These are phyloP conservation scores for Pao palembangensis DNA, from an alignment of 2,113 vertebrate genomes.

Conservation along the genomic window DNA sequence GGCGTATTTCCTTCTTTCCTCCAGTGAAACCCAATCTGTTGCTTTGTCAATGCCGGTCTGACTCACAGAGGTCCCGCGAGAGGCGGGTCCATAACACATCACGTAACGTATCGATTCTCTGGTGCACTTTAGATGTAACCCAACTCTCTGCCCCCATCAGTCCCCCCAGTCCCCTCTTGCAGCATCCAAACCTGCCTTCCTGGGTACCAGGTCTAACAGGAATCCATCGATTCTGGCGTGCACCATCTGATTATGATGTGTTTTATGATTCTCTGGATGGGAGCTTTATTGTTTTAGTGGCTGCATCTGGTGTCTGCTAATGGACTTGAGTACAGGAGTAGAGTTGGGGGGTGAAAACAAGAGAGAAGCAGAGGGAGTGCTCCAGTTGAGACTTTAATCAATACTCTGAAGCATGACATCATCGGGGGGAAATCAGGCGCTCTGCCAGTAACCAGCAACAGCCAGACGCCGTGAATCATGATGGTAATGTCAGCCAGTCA, in stretches of 20 bases:
- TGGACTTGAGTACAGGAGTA: slow-evolving; percentile 39
- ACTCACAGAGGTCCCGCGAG: slow-evolving; percentile 27
- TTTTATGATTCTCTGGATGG: slow-evolving; percentile 63
- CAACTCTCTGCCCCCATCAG: slow-evolving; percentile 52
- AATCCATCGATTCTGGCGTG: slow-evolving; percentile 62
- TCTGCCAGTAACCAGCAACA: slow-evolving; percentile 64
- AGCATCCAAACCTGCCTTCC: slow-evolving; percentile 52
- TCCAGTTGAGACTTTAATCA: slow-evolving; percentile 53
- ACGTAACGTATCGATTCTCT: slow-evolving; percentile 61
- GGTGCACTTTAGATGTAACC: slow-evolving; percentile 72
- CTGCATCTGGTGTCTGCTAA: slow-evolving; percentile 67
- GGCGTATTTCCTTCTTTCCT: slow-evolving; percentile 26
- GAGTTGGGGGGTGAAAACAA: slow-evolving; percentile 2
- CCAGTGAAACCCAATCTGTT: slow-evolving; percentile 56
- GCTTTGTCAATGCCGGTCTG: slow-evolving; percentile 28
- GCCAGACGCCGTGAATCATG: slow-evolving; percentile 64
- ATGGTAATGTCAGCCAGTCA: slow-evolving; percentile 49
- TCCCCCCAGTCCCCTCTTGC: slow-evolving; percentile 36
- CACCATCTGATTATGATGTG: slow-evolving; percentile 65
- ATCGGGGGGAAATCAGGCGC: slow-evolving; percentile 55
- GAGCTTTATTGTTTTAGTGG: slow-evolving; percentile 67
- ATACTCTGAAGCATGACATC: slow-evolving; percentile 69
- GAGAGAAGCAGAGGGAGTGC: slow-evolving; percentile 38
- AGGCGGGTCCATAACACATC: slow-evolving; percentile 38
- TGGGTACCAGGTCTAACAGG: slow-evolving; percentile 52